Conservation (phyloP, 2,113 vertebrate species). For the Picathartes gymnocephalus region DNA sequence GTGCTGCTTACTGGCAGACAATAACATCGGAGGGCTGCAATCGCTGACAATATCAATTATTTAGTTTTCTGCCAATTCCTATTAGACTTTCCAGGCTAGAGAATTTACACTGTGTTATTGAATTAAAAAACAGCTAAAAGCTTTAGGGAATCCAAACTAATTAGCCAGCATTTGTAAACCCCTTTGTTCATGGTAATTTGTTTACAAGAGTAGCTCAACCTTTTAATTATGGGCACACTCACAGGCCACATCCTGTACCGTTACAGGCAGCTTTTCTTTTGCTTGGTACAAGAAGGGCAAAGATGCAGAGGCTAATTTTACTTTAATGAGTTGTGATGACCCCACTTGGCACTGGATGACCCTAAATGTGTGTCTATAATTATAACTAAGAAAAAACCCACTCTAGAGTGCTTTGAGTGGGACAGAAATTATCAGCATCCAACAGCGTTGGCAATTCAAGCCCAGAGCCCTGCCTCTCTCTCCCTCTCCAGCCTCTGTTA, state of each 20-base stretch:
- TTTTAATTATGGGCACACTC: conserved; percentile 80
- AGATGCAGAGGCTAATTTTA: conserved; percentile 33
- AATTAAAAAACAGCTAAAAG: conserved; percentile 79
- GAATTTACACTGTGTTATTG: conserved; percentile 77
- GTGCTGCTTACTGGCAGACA: conserved; percentile 68
- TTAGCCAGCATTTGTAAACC: conserved; percentile 79
- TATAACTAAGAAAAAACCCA: background rate
- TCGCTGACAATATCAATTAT: conserved; percentile 77
- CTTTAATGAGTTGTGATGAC: conserved; percentile 50
- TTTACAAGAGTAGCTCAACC: conserved; percentile 83
- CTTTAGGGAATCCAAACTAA: conserved; percentile 80
- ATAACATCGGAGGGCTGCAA: conserved; percentile 56
- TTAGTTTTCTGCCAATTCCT: conserved; percentile 82
- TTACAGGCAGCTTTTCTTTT: background rate
- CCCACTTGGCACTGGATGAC: background rate
- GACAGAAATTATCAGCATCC: background rate
- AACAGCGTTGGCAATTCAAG: background rate
- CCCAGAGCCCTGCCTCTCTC: background rate
- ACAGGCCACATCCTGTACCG: conserved; percentile 56
- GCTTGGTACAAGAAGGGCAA: conserved; percentile 30
- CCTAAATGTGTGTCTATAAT: conserved; percentile 53
- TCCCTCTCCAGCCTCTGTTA: background rate
- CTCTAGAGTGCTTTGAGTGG: background rate
- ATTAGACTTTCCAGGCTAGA: conserved; percentile 77
- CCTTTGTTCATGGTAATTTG: conserved; percentile 85